Percentiles rank a stretch among this genome's conserved stretches.
phyloP scores from a whole-genome alignment of 2,888 invertebrate genomes.

The Anthophora plumipes region DNA sequence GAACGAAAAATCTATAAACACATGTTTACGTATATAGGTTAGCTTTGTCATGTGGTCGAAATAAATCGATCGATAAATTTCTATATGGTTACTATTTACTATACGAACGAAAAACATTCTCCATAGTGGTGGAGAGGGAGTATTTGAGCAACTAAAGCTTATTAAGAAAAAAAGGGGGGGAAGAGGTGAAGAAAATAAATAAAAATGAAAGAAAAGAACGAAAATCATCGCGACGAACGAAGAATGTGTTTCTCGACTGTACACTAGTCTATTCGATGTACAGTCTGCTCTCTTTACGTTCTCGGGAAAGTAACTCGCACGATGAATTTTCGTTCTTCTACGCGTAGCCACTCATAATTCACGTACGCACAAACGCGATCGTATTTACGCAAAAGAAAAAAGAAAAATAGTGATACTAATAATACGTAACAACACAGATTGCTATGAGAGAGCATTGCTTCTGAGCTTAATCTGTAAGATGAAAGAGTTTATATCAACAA shows the following conservation, averaged over 20 bases:
- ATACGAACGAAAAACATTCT: slow-evolving; percentile 23
- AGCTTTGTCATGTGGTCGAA: not conserved
- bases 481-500: slow-evolving; percentile 13
- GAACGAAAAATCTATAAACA: slow-evolving; percentile 6
- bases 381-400: slow-evolving; percentile 23
- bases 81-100: not conserved
- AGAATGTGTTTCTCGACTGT: not conserved
- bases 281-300: not conserved
- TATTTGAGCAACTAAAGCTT: slow-evolving; percentile 58
- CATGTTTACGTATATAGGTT: not conserved
- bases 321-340: slow-evolving; percentile 37
- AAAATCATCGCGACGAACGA: slow-evolving; percentile 25
- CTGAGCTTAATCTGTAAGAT: slow-evolving; percentile 21
- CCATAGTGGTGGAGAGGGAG: slow-evolving; percentile 45
- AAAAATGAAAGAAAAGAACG: slow-evolving; percentile 22
- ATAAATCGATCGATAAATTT: not conserved
- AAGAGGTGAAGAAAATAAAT: too few species aligned
- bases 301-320: not conserved
- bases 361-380: slow-evolving; percentile 57
- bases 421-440: slow-evolving; percentile 75
- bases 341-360: slow-evolving; percentile 68
- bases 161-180: slow-evolving; percentile 27
- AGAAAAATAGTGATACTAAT: slow-evolving; percentile 63
- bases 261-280: not conserved
- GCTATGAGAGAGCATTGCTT: slow-evolving; percentile 46